phyloP scores from a whole-genome alignment of 2,888 invertebrate species.

The Lissonota sp. region DNA sequence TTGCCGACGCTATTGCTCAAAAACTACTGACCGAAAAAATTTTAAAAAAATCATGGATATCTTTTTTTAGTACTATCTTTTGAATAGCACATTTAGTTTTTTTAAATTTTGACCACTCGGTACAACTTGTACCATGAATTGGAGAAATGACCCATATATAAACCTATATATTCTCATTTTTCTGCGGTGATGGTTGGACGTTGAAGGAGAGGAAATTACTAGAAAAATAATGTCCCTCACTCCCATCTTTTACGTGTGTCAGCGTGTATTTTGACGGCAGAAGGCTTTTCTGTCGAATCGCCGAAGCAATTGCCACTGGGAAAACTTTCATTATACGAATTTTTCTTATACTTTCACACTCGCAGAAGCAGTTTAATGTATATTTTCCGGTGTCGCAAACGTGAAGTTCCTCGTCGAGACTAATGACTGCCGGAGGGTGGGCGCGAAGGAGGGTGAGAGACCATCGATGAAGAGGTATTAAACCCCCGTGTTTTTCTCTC shows the following conservation, averaged over 20 bases:
- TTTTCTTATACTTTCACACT: conserved; percentile 27
- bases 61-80: too few relatives aligned
- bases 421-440: conserved; percentile 11
- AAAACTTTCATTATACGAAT: conserved; percentile 42
- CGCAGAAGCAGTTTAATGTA: background rate
- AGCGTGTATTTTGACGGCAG: background rate
- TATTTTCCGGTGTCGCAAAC: conserved; percentile 14
- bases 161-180: conserved; percentile 53
- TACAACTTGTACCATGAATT: too few relatives aligned
- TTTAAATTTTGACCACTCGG: too few relatives aligned
- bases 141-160: too few relatives aligned
- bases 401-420: background rate
- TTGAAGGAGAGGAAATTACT: conserved; percentile 17
- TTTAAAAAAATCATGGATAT: too few relatives aligned
- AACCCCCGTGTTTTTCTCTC: background rate
- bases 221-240: conserved; percentile 37
- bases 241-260: background rate
- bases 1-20: conserved; percentile 63
- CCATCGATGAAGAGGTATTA: conserved; percentile 27
- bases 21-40: too few relatives aligned
- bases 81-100: too few relatives aligned
- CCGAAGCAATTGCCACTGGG: conserved; percentile 35
- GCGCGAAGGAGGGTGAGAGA: conserved; percentile 7
- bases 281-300: conserved; percentile 20
- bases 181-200: conserved; percentile 18